These are phyloP conservation scores for Acanthisitta chloris DNA, from an alignment of 2,113 vertebrate species.

Conservation along the genomic window DNA sequence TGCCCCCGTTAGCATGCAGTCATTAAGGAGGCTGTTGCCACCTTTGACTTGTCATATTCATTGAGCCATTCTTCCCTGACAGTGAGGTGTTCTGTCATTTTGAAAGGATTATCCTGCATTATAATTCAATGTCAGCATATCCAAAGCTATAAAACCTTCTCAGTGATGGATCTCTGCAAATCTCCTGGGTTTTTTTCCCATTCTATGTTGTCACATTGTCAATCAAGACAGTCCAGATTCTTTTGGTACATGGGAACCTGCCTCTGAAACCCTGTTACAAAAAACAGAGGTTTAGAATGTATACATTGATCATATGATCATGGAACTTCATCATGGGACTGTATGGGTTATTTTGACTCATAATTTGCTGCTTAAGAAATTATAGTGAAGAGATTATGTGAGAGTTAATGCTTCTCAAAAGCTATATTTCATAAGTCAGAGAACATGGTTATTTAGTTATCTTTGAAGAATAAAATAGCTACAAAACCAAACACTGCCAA, in stretches of 20 bases:
- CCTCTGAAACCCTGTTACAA: background rate
- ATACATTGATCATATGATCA: fast-evolving
- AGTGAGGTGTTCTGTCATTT: background rate
- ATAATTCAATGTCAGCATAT: constrained; percentile 2
- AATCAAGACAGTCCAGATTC: background rate
- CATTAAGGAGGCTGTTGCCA: background rate
- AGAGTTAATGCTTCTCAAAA: background rate
- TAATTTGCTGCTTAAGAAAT: background rate
- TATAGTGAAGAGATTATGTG: background rate
- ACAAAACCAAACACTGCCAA: background rate
- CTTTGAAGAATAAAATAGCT: background rate
- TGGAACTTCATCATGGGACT: background rate
- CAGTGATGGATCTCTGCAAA: background rate
- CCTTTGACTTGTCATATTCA: background rate
- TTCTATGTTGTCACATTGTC: background rate
- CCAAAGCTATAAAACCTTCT: background rate
- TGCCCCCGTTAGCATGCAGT: background rate
- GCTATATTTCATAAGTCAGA: background rate
- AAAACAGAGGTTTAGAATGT: background rate
- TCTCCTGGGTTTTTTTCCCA: background rate
- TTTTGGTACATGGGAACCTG: background rate
- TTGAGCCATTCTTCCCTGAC: background rate
- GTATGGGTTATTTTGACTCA: background rate
- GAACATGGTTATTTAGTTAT: background rate
- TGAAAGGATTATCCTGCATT: constrained; percentile 23